Evolutionary conservation across 2,888 invertebrate species (phyloP), one percentile per base, ranked within the genome.

Genomic region (Heliconius charithonia): DNA sequence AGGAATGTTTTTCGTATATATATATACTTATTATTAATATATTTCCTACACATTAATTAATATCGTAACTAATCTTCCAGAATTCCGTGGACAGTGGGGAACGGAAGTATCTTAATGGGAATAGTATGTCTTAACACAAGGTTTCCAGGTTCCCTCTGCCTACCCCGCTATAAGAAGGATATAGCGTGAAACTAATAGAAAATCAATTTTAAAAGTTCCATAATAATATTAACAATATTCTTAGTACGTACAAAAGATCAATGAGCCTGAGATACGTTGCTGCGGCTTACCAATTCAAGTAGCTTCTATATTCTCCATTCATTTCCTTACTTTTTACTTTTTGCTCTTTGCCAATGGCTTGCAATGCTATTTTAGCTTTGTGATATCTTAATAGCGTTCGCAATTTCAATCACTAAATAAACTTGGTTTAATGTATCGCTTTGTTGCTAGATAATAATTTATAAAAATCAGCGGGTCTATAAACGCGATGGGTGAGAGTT

Each of bases 321-420:
- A 89, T 87, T 82, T 89, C 87, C 84, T 86, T 85, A 84, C 84
- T 83, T 84, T 87, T 89, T 86, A 84, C 89, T 85, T 88, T 88
- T 86, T 87, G 87, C 87, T 89, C 86, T 83, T 87, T 86, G 85
- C 86, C 87, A 82, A 84, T 83, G 84, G 86, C 85, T 84, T 87
- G 87, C 87, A 87, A 85, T 83, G 88, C 90, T 92, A 92, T 92
- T 93, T 92, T 88, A 89, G 88, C 90, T 90, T 90, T 90, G 89
- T 92, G 92, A 92, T 92, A 91, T 91, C 90, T 91, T 90, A 90
- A 92, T 91, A 90, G 90, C 88, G 87, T 90, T 90, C 82, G 87
- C 89, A 88, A 86, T 88, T 89, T 87, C 85, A 86, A 88, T 87
- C 86, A 85, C 87, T 86, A 86, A 86, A 88, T 87, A 85, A 83